phyloP scores from a whole-genome alignment of 2,888 invertebrate species.

The Saturnia pavonia region DNA sequence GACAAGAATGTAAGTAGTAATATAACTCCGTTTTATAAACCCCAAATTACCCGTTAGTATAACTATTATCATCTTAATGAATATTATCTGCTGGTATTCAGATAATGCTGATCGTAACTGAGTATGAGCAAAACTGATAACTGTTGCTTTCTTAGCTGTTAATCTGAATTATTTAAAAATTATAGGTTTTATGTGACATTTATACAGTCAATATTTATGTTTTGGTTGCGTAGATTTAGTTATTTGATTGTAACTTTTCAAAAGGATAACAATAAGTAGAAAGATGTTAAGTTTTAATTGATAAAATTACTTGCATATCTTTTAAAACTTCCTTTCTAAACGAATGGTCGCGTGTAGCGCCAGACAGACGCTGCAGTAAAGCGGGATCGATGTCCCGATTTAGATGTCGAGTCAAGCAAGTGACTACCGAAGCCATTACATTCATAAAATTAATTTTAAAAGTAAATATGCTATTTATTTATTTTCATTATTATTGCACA shows the following conservation, averaged over 20 bases:
- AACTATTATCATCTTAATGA: no score
- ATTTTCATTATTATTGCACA: neutral
- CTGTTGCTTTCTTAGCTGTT: neutral
- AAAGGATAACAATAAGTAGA: neutral
- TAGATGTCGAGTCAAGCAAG: slow-evolving; percentile 44
- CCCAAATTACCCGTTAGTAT: no score
- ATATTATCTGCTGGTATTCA: neutral
- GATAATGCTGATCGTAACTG: neutral
- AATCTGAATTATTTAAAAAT: neutral
- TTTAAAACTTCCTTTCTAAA: slow-evolving; percentile 18
- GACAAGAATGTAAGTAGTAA: no score
- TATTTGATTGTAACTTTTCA: neutral
- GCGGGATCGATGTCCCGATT: slow-evolving; percentile 64
- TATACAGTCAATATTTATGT: neutral
- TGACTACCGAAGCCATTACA: slow-evolving; percentile 12
- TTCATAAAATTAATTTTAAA: slow-evolving; percentile 11
- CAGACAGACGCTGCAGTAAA: slow-evolving; percentile 56
- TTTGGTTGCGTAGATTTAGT: neutral
- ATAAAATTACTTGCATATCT: slow-evolving; percentile 13
- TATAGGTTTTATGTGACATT: neutral
- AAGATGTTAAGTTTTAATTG: slow-evolving; percentile 12
- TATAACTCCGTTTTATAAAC: no score
- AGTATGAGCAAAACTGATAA: neutral
- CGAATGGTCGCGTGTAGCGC: slow-evolving; percentile 47
- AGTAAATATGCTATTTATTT: neutral